Evolutionary conservation across 2,113 vertebrate species (phyloP), one percentile per base, ranked within the genome.

Genomic region (Lasiurus borealis): DNA sequence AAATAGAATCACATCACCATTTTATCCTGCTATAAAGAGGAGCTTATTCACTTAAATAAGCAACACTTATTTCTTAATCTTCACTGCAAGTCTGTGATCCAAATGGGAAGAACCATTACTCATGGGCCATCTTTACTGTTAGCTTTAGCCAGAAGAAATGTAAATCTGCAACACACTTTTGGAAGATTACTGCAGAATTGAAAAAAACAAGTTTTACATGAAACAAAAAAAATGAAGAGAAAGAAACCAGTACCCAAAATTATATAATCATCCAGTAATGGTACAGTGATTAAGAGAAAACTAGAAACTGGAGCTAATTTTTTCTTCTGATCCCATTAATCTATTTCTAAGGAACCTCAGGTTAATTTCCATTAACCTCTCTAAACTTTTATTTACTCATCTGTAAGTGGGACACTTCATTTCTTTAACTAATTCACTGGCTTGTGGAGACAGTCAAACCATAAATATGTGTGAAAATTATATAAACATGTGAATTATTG

Each of bases 1-100:
- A 93, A 94, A 95, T 73, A 95, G 77, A 88, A 91, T 52, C 15
- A 6, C 85, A 62, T 78, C 31, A 88, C 78, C 50, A 66, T 91
- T 94, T 96, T 91, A 95, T 82, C 71, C 89, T 93, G 50, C 50
- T 88, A 54, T 88, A 95, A 95, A 93, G 21, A 50, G 27, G 66
- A 84, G n/a, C 31, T 90, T 72, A 87, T 13, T 59, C 71, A n/a
- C 27, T 92, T 92, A 96, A 92, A 92, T 73, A 95, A 88, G 68
- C 88, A 96, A 46, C 48, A 59, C 31, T 86, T 82, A 50, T 48
- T 72, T 91, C 57, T 92, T 94, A 96, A 90, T 92, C 84, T 89
- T 81, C 14, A 73, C 68, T 68, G 46, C 25, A 62, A 85, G 68
- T 36, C 73, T 40, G 40, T 48, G 50, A n/a, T 59, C 64, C 54